These are phyloP conservation scores for Microctonus brassicae DNA, from an alignment of 2,888 invertebrate genomes.

Conservation along the genomic window DNA sequence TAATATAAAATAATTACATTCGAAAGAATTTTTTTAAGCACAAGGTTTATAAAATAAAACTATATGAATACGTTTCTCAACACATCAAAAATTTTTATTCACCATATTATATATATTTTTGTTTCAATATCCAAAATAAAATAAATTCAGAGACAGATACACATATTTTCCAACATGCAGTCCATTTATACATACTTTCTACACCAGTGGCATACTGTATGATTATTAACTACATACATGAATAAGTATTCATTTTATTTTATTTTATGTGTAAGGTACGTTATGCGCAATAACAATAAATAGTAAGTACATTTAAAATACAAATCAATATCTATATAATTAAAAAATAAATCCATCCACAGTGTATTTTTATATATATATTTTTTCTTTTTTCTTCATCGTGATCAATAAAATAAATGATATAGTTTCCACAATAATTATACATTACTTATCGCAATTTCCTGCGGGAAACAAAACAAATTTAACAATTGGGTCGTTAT, in stretches of 20 bases:
- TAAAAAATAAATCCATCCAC: not conserved
- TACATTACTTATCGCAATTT: no score
- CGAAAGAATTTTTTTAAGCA: constrained; percentile 8
- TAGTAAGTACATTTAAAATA: not conserved
- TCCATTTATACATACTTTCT: not conserved
- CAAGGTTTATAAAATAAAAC: no score
- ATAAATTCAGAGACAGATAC: no score
- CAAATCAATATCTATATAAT: not conserved
- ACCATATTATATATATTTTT: no score
- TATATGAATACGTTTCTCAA: no score
- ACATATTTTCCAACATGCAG: not conserved
- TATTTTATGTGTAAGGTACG: not conserved
- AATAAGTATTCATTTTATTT: not conserved
- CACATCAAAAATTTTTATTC: no score
- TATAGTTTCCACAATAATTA: no score
- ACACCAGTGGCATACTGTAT: not conserved
- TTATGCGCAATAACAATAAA: constrained; percentile 5
- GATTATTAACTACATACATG: not conserved
- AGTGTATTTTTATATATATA: not conserved
- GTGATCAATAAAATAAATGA: no score
- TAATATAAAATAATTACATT: not conserved
- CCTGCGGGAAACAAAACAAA: not conserved
- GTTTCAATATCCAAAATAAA: no score
- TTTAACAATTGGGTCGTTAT: not conserved
- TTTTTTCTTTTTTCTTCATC: no score